Conservation (phyloP, 2,797 vertebrate species). For the Capromys pilorides region DNA sequence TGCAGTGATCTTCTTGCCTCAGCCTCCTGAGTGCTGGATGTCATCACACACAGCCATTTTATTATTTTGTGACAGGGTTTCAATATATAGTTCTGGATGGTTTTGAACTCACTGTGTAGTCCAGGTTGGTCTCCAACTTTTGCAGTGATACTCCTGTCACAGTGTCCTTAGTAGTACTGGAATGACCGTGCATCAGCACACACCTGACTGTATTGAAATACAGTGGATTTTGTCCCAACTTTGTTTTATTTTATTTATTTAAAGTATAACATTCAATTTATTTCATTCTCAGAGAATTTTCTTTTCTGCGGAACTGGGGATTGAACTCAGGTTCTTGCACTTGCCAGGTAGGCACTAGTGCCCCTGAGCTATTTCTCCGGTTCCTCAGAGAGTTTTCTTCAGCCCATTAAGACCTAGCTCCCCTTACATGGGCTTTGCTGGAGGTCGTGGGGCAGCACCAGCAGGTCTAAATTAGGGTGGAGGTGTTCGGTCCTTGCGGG, state of each 20-base stretch:
- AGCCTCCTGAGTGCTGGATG: neutral
- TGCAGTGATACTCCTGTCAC: neutral
- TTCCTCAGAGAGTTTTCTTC: no score
- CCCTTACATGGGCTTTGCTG: no score
- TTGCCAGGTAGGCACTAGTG: no score
- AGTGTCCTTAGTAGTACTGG: neutral
- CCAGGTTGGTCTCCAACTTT: neutral
- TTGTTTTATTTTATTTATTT: constrained; percentile 21
- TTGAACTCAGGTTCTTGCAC: no score
- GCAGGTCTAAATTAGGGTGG: no score
- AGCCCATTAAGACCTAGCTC: no score
- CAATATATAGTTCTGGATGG: neutral
- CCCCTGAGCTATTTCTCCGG: no score
- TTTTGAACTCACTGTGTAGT: neutral
- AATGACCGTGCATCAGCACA: neutral
- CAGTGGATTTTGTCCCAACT: constrained; percentile 1
- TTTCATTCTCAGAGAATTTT: no score
- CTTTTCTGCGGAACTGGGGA: no score
- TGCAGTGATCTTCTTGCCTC: neutral
- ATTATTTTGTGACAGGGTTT: neutral
- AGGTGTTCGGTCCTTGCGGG: no score
- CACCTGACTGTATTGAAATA: constrained; percentile 2
- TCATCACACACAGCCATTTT: neutral
- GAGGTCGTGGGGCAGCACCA: no score
- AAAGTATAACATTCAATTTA: no score